A percentile compares a stretch with the other conserved stretches of the same genome.
Conservation (phyloP, 35 echinoderm and acorn worm species). For the Acanthaster planci region DNA sequence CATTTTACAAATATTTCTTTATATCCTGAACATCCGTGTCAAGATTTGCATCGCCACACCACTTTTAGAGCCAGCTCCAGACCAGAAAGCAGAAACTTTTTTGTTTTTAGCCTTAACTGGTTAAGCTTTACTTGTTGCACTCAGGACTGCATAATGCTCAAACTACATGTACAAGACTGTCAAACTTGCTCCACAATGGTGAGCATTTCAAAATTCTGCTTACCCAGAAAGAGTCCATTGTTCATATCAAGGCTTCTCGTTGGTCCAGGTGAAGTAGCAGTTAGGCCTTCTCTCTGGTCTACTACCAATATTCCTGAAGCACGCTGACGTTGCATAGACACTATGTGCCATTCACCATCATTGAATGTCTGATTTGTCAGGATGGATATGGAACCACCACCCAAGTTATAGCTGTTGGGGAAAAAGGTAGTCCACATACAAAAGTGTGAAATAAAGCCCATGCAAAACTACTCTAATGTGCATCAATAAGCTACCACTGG, state of each 20-base stretch:
- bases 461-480: background rate
- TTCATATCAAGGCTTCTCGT: constrained; percentile 82
- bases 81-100: too few relatives aligned
- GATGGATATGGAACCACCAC: constrained; percentile 58
- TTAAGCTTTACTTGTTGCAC: too few relatives aligned
- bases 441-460: too few relatives aligned
- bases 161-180: too few relatives aligned
- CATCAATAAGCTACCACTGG: background rate
- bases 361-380: constrained; percentile 63
- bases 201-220: constrained; percentile 6
- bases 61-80: too few relatives aligned
- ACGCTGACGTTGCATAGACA: constrained; percentile 47
- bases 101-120: too few relatives aligned
- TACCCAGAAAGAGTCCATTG: constrained; percentile 82
- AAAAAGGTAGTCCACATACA: background rate
- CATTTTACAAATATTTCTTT: too few relatives aligned
- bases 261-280: constrained; percentile 10
- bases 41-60: too few relatives aligned
- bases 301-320: constrained; percentile 54
- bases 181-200: too few relatives aligned
- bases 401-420: constrained; percentile 69
- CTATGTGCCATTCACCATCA: constrained; percentile 79
- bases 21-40: too few relatives aligned
- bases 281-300: constrained; percentile 45
- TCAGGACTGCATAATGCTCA: too few relatives aligned